phyloP scores from a whole-genome alignment of 2,113 vertebrate species.

The Saguinus midas region DNA sequence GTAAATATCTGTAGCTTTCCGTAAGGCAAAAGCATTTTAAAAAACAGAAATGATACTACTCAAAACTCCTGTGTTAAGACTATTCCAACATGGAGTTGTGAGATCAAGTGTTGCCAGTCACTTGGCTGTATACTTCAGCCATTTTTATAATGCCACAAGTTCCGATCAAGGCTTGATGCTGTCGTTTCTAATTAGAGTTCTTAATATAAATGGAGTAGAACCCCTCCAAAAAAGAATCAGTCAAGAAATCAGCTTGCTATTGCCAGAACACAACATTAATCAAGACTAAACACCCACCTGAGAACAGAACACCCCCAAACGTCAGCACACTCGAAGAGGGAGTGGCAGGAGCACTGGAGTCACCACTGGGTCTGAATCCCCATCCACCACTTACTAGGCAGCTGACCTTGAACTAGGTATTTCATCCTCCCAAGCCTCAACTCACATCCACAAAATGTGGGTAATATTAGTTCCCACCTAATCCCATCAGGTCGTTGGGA shows the following conservation, averaged over 20 bases:
- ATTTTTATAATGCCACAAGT: not conserved
- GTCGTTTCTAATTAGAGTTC: not conserved
- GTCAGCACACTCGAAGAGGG: not conserved
- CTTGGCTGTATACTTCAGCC: not conserved
- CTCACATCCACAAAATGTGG: not conserved
- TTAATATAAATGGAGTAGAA: not conserved
- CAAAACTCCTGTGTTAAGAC: not conserved
- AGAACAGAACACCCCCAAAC: not conserved
- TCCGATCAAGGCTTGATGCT: not conserved
- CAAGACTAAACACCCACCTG: not conserved
- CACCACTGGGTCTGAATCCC: not conserved
- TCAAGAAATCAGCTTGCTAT: not conserved
- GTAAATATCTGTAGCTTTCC: not conserved
- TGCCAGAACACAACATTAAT: not conserved
- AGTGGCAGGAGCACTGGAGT: not conserved
- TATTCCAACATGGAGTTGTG: not conserved
- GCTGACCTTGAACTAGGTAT: not conserved
- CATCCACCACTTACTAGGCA: not conserved
- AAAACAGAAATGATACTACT: conserved; percentile 10
- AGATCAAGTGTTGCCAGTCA: not conserved
- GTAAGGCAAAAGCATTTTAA: not conserved
- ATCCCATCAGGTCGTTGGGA: not conserved
- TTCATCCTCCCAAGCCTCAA: not conserved
- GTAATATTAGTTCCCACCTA: not conserved
- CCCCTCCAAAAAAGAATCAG: not conserved